Evolutionary conservation across 2,797 vertebrate species (phyloP), one percentile per base, ranked within the genome.

Genomic region (Lepilemur ruficaudatus): DNA sequence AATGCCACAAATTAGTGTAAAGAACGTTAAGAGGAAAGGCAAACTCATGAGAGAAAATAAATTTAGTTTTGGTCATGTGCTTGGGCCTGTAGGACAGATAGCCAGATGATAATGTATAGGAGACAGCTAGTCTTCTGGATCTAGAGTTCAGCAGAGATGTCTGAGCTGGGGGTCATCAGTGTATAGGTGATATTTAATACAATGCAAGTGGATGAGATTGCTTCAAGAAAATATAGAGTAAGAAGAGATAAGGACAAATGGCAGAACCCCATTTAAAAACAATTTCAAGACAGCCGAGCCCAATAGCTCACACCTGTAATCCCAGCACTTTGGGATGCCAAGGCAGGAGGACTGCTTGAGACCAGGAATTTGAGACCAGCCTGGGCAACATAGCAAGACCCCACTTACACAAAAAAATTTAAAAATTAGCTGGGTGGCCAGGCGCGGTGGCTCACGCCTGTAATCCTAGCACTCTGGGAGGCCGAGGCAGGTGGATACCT

Each of bases 181-280:
- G 4, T 63, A 76, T 12, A 5, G 12, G 81, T 57, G 38, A 93
- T 1, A 48, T 4, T 55, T 92, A 84, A 91, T 79, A 55, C 38
- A 89, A 78, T 5, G 28, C 22, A 69, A 86, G 28, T 82, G 22
- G 38, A 55, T 72, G 23, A 89, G 22, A 52, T 22, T 43, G 30
- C 78, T 89, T 86, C 69, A 79, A 52, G 61, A 75, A 96, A 94
- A 91, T 35, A 59, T 46, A 79, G 67, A 63, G 35, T 23, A 84
- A 43, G 35, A 95, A 38, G 15, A 93, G 12, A 75, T 28, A 95
- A 80, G n/a, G 48, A 80, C 0, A 46, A n/a, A 70, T 6, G 73
- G 48, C 12, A 89, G 35, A 86, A 84, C 2, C 18, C 52, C 57
- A 59, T 30, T 41, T 25, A 46, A 88, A 61, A 55, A 72, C 80